These are phyloP conservation scores for Tor tambroides DNA, from an alignment of 2,113 vertebrate genomes.

Conservation along the genomic window DNA sequence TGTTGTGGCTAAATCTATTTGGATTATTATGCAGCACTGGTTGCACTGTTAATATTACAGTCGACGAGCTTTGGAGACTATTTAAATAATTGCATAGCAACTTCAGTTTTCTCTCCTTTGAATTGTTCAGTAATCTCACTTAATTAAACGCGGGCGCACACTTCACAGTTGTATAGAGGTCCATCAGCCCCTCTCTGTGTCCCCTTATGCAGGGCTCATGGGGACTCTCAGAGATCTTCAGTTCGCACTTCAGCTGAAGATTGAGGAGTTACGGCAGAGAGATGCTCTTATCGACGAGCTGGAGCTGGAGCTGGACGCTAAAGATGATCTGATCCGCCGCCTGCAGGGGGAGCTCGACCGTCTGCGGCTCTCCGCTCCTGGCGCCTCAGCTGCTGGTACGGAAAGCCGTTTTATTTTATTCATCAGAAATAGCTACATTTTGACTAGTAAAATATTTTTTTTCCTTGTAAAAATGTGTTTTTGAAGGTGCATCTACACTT, in stretches of 20 bases:
- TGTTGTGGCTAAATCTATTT: not conserved
- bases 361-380: conserved; percentile 66
- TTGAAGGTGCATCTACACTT: no score
- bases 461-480: no score
- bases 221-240: conserved; percentile 80
- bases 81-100: not conserved
- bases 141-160: no score
- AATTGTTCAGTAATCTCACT: not conserved
- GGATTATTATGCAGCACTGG: not conserved
- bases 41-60: not conserved
- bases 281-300: conserved; percentile 79
- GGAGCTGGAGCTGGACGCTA: conserved; percentile 78
- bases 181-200: not conserved
- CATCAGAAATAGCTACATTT: not conserved
- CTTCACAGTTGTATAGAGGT: not conserved
- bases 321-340: conserved; percentile 79
- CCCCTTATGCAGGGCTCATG: conserved; percentile 62
- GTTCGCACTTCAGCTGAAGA: conserved; percentile 78
- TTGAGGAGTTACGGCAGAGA: conserved; percentile 79
- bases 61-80: not conserved
- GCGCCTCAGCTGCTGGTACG: conserved; percentile 50
- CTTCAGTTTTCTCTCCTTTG: not conserved
- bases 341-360: conserved; percentile 80
- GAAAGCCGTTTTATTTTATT: not conserved
- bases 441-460: not conserved